Evolutionary conservation across 2,113 vertebrate genomes (phyloP), one percentile per base, ranked within the genome.

Genomic region (Osmerus eperlanus): DNA sequence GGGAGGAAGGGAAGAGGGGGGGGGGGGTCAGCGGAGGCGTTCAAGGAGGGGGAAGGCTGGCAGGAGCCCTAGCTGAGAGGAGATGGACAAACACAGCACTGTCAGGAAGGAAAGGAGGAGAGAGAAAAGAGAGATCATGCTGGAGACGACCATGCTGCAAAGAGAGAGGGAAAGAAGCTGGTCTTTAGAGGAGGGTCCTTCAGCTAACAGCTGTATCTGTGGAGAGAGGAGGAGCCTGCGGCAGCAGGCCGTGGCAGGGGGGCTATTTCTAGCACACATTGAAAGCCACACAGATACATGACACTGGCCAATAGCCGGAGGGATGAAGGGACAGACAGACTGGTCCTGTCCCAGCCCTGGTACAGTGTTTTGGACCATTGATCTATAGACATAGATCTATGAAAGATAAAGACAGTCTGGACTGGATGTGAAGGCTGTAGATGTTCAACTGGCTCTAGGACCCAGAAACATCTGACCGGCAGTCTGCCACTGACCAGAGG

Each of bases 11-110:
- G 25, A 28, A 28, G 69, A 28, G 69, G 78, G 78, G 77, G 73
- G 72, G 78, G 80, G 76, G 60, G 36, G 59, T 23, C 14, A 14
- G 69, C 19, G 53, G 29, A 14, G 32, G 53, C 56, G 53, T 69
- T 19, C 72, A 19, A 47, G 78, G 65, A 67, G 87, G 71, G 65
- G 66, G 73, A 83, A 82, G 84, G 87, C 86, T 89, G 89, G 88
- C 82, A 78, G 77, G 89, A 89, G 90, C 87, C 91, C 86, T 89
- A 92, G 89, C 89, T 91, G 89, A 89, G 84, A 83, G 70, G 74
- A 63, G 66, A 70, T 36, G 32, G 32, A 47, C 64, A 77, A 83
- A 91, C 84, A 81, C 76, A 88, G 90, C 84, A 90, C 87, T 91
- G 90, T 91, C 84, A 47, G 41, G 89, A 67, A 87, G 86, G 85